Base-by-base conservation (phyloP, 1,140 invertebrate species). In the Hetaerina americana region DNA sequence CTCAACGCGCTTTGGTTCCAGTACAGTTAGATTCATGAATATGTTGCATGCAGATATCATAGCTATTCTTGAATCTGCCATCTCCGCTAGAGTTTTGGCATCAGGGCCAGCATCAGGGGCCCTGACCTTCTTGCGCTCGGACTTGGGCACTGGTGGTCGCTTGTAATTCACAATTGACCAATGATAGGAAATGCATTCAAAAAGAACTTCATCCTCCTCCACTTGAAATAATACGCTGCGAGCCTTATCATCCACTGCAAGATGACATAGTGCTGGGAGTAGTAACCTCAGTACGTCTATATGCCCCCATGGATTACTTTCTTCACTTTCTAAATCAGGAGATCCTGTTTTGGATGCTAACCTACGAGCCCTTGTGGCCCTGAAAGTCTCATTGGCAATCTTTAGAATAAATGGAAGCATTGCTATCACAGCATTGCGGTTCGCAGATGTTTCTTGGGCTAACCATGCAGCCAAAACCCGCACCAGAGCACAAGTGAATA, bases 1-100 rank as follows among this genome's bases (percentile, higher is more conserved):
- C 77, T 93, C 89, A 5, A 94, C 92, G 22, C 91, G 80, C 79
- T 92, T 91, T 0, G 89, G 86, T 79, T 95, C 94, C 27, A 96
- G 79, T 0, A 96, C 94, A 15, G 92, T 91, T 0, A 96, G 86
- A 77, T 97, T 97, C 91, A 97, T 94, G 66, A 97, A 88, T 66
- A 95, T 89, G 76, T 95, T 95, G 80, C 93, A 95, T 1, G 94
- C 86, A 71, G 92, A 92, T 25, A 93, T 88, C 83, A 96, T 91
- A 0, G 92, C 92, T 6, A 86, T 83, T 70, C 91, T 86, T 0
- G 91, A 92, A 78, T 92, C 90, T 76, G 89, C 89, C 88, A 93
- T 92, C 74, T 92, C 89, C 76, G 91, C 90, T 70, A 91, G 78
- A 74, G 87, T 89, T 76, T 87, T 84, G 2, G 67, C 67, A 68